phyloP scores from a whole-genome alignment of 2,113 vertebrate genomes.

The Vulpes ferrilata region DNA sequence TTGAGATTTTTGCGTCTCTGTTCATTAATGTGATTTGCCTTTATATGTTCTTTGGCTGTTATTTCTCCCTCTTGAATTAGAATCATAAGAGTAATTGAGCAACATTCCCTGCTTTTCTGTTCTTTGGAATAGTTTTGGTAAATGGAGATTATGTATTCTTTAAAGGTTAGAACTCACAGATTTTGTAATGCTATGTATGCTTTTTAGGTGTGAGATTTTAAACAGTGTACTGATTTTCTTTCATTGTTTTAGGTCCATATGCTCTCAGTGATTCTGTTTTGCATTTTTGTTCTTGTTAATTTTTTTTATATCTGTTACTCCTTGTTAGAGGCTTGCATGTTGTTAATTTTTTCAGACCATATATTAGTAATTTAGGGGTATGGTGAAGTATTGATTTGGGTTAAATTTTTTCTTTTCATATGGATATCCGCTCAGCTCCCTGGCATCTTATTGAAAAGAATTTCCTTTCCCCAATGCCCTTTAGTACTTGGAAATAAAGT shows the following conservation, averaged over 20 bases:
- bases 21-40: background rate
- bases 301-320: background rate
- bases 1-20: background rate
- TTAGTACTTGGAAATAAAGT: background rate
- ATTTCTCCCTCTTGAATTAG: background rate
- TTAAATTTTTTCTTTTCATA: constrained; percentile 7
- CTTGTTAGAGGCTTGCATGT: background rate
- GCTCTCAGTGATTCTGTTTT: background rate
- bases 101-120: background rate
- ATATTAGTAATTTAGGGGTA: background rate
- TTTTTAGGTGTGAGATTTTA: background rate
- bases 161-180: background rate
- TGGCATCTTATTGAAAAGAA: background rate
- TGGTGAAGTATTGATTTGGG: constrained; percentile 6
- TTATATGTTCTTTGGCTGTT: constrained; percentile 7
- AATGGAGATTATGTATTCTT: background rate
- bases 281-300: background rate
- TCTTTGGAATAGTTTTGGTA: background rate
- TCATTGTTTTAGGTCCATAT: background rate
- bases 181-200: background rate
- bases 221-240: background rate
- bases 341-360: background rate
- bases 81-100: background rate
- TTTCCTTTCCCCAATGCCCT: background rate
- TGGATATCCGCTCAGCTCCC: background rate